Evolutionary conservation across 2,888 invertebrate species (phyloP).

Genomic region (Tuta absoluta): DNA sequence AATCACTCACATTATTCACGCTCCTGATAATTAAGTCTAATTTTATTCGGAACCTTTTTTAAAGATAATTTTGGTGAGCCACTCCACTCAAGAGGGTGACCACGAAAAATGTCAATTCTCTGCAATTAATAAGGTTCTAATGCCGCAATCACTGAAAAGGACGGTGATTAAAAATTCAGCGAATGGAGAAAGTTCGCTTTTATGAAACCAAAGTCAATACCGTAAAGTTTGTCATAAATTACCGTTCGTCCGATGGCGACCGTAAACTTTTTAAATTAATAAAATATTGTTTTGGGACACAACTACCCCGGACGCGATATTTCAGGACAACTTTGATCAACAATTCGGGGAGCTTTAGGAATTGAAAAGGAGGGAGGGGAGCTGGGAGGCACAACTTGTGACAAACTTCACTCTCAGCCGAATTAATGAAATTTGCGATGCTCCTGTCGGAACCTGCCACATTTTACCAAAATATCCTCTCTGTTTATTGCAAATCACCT

Average conservation of each 20-base stretch:
- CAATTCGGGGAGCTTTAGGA: conserved; percentile 42
- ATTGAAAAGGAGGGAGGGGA: conserved; percentile 14
- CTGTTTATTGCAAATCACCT: conserved; percentile 33
- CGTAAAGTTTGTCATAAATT: conserved; percentile 25
- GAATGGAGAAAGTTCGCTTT: conserved; percentile 10
- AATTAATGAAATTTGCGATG: conserved; percentile 56
- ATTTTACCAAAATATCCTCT: conserved; percentile 33
- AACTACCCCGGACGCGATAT: conserved; percentile 33
- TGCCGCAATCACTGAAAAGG: neutral
- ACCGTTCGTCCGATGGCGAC: neutral
- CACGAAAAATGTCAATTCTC: neutral
- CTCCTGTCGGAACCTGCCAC: conserved; percentile 18
- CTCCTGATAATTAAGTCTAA: conserved; percentile 38
- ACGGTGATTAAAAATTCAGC: conserved; percentile 6
- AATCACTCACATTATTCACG: conserved; percentile 44
- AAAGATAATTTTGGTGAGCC: conserved; percentile 36
- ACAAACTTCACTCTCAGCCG: conserved; percentile 49
- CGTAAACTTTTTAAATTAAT: conserved; percentile 35
- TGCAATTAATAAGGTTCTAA: neutral
- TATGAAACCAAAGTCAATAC: conserved; percentile 16
- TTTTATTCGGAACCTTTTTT: conserved; percentile 40
- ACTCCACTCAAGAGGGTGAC: neutral
- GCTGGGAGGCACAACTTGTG: conserved; percentile 43
- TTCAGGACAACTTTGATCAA: conserved; percentile 45
- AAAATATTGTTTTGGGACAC: conserved; percentile 28